Evolutionary conservation across 1,140 invertebrate species (phyloP), one percentile per base, ranked within the genome.

Genomic region (Scaptomyza hsui): DNA sequence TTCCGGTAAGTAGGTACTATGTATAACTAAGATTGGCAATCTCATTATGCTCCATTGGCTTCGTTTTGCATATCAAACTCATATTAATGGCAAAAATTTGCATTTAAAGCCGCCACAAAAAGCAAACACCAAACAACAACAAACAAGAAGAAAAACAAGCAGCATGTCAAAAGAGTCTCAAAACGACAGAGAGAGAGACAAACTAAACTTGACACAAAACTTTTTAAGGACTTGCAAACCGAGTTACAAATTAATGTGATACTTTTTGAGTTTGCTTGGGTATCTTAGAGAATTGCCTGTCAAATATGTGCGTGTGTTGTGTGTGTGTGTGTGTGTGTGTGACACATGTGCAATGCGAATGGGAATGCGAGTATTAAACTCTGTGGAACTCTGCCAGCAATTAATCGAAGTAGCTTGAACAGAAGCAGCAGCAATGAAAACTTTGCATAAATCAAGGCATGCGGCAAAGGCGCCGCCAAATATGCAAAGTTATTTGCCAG

Each of bases 401-500:
- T 72, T 68, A 72, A 72, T 72, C 56, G 70, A 68, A 72, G 55
- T 51, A 37, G 56, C 56, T 49, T 26, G 32, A 48, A 56, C 39
- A n/a, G 65, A 39, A 37, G 37, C 48, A n/a, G 65, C 47, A 45
- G 37, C 48, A 24, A 39, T 41, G 47, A 16, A 55, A 72, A 68
- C 49, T 55, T 72, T 78, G 79, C 79, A 82, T 82, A 83, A 82
- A 82, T 83, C 78, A 83, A 71, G 78, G 47, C 75, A 45, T 59
- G 52, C 56, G 69, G 61, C 70, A 73, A 73, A 72, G 69, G 52
- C 72, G 79, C 70, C 60, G 57, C 47, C 47, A 73, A 82, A 78
- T 82, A 82, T 82, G 61, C 78, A 81, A 82, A 81, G 78, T 71
- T 81, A 81, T 81, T 81, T 81, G 78, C 78, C 72, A 61, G 63